Evolutionary conservation across 2,113 vertebrate species (phyloP).

Genomic region (Amphiprion ocellaris): DNA sequence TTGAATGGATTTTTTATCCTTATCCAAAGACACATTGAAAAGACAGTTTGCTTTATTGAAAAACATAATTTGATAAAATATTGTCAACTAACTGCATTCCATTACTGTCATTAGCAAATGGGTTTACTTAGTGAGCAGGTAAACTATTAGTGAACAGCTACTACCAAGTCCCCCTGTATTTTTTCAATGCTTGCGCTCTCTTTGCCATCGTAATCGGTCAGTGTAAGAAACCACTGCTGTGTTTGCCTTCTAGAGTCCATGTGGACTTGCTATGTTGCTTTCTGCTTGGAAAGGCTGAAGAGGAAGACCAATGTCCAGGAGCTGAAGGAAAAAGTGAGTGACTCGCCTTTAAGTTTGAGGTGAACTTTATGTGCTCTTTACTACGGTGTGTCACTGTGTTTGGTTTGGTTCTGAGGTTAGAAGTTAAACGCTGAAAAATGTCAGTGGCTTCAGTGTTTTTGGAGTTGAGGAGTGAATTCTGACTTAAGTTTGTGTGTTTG

Average conservation of each 20-base stretch:
- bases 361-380: neutral
- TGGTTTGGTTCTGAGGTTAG: neutral
- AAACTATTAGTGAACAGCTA: no score
- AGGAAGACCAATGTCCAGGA: constrained; percentile 91
- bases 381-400: neutral
- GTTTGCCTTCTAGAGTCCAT: constrained; percentile 85
- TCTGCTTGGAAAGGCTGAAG: constrained; percentile 90
- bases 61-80: no score
- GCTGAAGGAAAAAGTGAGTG: constrained; percentile 88
- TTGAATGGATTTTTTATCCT: no score
- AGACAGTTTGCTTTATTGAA: no score
- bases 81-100: no score
- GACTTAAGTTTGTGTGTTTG: constrained; percentile 22
- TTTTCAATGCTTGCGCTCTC: neutral
- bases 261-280: constrained; percentile 93
- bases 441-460: neutral
- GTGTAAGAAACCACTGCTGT: constrained; percentile 9
- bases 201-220: neutral
- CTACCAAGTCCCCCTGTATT: neutral
- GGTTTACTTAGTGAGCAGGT: no score
- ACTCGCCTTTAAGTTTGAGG: neutral
- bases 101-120: no score
- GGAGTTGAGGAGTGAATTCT: neutral
- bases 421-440: neutral
- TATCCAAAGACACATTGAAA: no score